These are phyloP conservation scores for Phrynocephalus forsythii DNA, from an alignment of 2,797 vertebrate species.

Conservation along the genomic window DNA sequence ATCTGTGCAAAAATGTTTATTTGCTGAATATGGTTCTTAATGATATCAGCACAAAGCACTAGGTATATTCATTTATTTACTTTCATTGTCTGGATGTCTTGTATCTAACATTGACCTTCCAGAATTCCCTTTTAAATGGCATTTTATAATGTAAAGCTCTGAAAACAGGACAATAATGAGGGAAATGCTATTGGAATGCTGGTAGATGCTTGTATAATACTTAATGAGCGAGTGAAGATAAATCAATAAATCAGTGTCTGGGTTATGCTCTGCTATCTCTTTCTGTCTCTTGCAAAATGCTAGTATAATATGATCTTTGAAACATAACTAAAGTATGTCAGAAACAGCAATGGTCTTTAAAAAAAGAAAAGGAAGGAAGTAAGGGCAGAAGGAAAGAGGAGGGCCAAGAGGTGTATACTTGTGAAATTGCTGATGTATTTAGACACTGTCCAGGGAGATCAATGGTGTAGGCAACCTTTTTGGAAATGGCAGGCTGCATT, in stretches of 20 bases:
- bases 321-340: too few species aligned
- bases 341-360: too few species aligned
- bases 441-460: too few species aligned
- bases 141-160: constrained; percentile 76
- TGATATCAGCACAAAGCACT: too few species aligned
- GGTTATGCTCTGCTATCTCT: constrained; percentile 39
- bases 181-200: constrained; percentile 67
- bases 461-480: too few species aligned
- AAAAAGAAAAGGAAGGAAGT: too few species aligned
- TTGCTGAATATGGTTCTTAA: too few species aligned
- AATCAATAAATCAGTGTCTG: constrained; percentile 66
- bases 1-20: constrained; percentile 38
- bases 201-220: constrained; percentile 42
- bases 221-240: constrained; percentile 67
- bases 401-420: too few species aligned
- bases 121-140: constrained; percentile 36
- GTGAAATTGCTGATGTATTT: too few species aligned
- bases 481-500: too few species aligned
- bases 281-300: constrained; percentile 62
- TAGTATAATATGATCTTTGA: constrained; percentile 21
- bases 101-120: constrained; percentile 75
- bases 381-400: too few species aligned
- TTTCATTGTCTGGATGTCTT: constrained; percentile 68
- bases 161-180: constrained; percentile 74
- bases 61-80: too few species aligned